Evolutionary conservation across 1,140 invertebrate species (phyloP).

Genomic region (Epicauta chinensis): DNA sequence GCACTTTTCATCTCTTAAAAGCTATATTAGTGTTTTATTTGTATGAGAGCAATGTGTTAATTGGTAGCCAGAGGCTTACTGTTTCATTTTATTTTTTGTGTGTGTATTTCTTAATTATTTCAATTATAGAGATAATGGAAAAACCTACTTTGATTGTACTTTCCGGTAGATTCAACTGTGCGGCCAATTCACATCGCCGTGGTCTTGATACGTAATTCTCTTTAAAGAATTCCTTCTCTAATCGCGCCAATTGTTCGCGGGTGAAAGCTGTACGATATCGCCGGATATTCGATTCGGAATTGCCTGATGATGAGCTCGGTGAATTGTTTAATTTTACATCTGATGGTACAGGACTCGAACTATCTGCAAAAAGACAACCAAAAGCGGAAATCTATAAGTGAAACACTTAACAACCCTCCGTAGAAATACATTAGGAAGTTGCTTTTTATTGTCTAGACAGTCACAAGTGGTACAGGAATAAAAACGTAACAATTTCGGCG

Average conservation of each 20-base stretch:
- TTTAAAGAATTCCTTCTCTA: conserved; percentile 97
- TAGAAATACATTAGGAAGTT: too few species aligned
- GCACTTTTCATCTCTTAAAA: conserved; percentile 35
- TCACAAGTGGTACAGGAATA: conserved; percentile 2
- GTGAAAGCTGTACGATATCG: conserved; percentile 97
- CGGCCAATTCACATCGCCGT: conserved; percentile 89
- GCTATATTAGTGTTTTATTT: conserved; percentile 37
- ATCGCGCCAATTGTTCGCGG: conserved; percentile 81
- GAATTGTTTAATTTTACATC: conserved; percentile 27
- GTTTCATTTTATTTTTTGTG: neutral
- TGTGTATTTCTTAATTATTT: neutral
- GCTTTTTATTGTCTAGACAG: conserved; percentile 5
- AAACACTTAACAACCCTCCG: neutral
- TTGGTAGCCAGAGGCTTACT: conserved; percentile 24
- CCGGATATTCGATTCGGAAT: conserved; percentile 62
- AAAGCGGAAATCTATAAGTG: too few species aligned
- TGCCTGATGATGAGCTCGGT: conserved; percentile 35
- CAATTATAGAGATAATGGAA: neutral
- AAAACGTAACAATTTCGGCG: conserved; percentile 16
- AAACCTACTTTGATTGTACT: conserved; percentile 91
- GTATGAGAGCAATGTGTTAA: conserved; percentile 30
- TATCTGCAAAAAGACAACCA: conserved; percentile 35
- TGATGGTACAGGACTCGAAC: conserved; percentile 41
- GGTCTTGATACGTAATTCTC: conserved; percentile 98
- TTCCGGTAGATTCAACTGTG: conserved; percentile 88